A percentile compares a stretch with the other conserved stretches of the same genome.
Evolutionary conservation across 2,888 invertebrate species (phyloP).

Genomic region (Tinea trinotella): DNA sequence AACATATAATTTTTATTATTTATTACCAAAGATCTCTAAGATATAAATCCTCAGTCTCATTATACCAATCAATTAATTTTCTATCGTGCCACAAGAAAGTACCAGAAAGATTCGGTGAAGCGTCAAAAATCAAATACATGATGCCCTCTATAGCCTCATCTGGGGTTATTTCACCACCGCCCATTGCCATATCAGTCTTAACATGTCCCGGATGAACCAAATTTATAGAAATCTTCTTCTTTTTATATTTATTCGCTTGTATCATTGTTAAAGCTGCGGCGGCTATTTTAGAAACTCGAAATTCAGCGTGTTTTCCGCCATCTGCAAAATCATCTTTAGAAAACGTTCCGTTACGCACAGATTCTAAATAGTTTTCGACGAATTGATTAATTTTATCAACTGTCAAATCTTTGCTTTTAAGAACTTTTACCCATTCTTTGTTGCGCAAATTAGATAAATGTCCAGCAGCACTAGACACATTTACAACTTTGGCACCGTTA

Average conservation of each 20-base stretch:
- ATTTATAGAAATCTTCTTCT: slow-evolving; percentile 50
- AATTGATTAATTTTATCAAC: slow-evolving; percentile 47
- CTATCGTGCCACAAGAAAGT: slow-evolving; percentile 76
- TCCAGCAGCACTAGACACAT: slow-evolving; percentile 72
- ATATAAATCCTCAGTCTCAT: slow-evolving; percentile 45
- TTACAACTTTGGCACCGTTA: slow-evolving; percentile 81
- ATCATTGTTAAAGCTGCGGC: slow-evolving; percentile 52
- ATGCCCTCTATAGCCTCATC: slow-evolving; percentile 70
- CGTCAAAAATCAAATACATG: slow-evolving; percentile 75
- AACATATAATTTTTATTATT: neutral
- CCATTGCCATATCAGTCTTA: slow-evolving; percentile 56
- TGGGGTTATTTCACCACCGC: slow-evolving; percentile 73
- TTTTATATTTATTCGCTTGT: slow-evolving; percentile 44
- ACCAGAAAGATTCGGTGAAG: slow-evolving; percentile 73
- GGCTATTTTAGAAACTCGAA: slow-evolving; percentile 57
- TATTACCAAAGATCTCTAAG: slow-evolving; percentile 34
- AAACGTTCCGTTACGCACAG: slow-evolving; percentile 53
- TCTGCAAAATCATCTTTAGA: slow-evolving; percentile 53
- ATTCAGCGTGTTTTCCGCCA: slow-evolving; percentile 57
- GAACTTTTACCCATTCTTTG: slow-evolving; percentile 41
- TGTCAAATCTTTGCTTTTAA: slow-evolving; percentile 41
- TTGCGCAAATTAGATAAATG: slow-evolving; percentile 57
- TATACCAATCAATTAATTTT: slow-evolving; percentile 75
- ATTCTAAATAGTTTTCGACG: slow-evolving; percentile 51
- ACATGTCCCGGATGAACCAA: slow-evolving; percentile 53